Base-by-base conservation (phyloP, 2,888 invertebrate genomes). In the Hydroisotoma schaefferi region DNA sequence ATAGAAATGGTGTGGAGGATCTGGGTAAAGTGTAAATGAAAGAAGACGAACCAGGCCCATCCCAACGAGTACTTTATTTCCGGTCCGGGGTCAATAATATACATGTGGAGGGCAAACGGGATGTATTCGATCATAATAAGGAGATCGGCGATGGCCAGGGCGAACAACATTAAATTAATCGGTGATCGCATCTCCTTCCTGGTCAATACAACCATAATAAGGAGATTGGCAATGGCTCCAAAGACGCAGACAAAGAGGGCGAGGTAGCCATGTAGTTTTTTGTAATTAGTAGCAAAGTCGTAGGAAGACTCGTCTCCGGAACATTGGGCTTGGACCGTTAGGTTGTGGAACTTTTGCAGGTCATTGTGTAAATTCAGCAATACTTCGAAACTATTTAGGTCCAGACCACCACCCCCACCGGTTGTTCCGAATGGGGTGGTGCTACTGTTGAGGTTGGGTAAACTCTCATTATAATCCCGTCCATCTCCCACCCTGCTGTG, bases 51-150 rank as follows among this genome's bases (percentile, higher is more conserved):
- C 8, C 85, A 83, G 0, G 88, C 86, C 81, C 86, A 87, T 28
- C 81, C 81, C 75, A 86, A 86, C 0, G 87, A 84, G 79, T 85
- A 87, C 28, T 70, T 57, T 37, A 80, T 78, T n/a, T 73, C 64
- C 29, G 61, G 60, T 33, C 63, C 61, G 46, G 59, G 61, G 22
- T 65, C 59, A 48, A 72, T 81, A 74, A 85, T 79, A 74, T 84
- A 83, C 75, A 83, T 84, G 76, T 87, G 86, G 54, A 84, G 81
- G 3, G 85, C 83, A 74, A 86, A 88, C 2, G 87, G 87, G 65
- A 89, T 83, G 75, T 89, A 90, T 73, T 92, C 91, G 76, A 92
- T 77, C 86, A 94, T 94, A 27, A 94, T 88, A 69, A 92, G 83
- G 78, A 93, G 86, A 76, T 94, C 94, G 1, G 91, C 88, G 0